Evolutionary conservation across 2,888 invertebrate genomes (phyloP).

Genomic region (Calliphora vomitoria): DNA sequence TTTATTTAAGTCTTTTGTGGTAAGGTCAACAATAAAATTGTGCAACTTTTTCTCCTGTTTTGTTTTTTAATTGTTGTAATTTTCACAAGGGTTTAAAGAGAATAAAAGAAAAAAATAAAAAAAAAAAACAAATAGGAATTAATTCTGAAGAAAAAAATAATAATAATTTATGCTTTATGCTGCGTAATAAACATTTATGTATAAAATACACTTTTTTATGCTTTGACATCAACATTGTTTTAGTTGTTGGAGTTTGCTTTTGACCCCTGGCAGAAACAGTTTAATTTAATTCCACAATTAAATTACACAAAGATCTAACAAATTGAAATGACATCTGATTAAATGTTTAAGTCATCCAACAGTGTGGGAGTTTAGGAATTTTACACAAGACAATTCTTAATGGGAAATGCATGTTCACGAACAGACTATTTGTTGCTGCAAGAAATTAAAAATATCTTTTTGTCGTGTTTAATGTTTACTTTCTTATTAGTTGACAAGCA

Average conservation of each 20-base stretch:
- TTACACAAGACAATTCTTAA: not conserved
- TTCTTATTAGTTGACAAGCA: not conserved
- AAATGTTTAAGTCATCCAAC: constrained; percentile 15
- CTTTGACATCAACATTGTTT: constrained; percentile 1
- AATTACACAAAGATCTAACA: constrained; percentile 35
- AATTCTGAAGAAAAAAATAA: constrained; percentile 11
- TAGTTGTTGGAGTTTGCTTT: not conserved
- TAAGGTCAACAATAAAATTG: constrained; percentile 65
- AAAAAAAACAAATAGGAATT: constrained; percentile 9
- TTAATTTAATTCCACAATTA: constrained; percentile 54
- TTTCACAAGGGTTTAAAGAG: constrained; percentile 60
- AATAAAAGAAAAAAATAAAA: not conserved
- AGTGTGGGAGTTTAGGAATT: constrained; percentile 42
- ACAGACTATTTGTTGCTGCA: not conserved
- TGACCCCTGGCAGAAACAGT: constrained; percentile 24
- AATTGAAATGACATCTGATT: constrained; percentile 44
- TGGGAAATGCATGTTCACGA: not conserved
- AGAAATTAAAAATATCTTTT: not conserved
- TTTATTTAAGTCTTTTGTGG: constrained; percentile 10
- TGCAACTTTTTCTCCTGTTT: constrained; percentile 46
- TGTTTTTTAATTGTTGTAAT: constrained; percentile 62
- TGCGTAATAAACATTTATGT: constrained; percentile 16
- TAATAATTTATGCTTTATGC: constrained; percentile 35
- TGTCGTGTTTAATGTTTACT: not conserved
- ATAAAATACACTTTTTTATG: constrained; percentile 2